Conservation (phyloP, 92 coral and sea anemone species). For the Epizoanthus scotinus region DNA sequence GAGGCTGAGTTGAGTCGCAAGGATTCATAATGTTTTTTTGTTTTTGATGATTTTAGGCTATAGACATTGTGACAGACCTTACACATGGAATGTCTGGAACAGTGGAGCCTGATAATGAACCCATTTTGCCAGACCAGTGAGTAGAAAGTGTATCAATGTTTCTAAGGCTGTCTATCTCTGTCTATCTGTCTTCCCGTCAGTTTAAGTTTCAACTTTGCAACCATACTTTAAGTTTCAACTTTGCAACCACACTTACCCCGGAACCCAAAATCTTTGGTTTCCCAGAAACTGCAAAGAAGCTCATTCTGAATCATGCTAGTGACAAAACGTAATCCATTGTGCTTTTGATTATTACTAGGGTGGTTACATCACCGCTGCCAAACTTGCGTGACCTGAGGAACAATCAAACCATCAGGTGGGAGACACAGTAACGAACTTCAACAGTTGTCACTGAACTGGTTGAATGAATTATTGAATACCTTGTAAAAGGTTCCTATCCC, state of each 20-base stretch:
- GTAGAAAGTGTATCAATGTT: not conserved
- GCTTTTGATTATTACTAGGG: constrained; percentile 43
- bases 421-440: not conserved
- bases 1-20: not conserved
- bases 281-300: too few relatives aligned
- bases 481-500: too few relatives aligned
- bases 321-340: not conserved
- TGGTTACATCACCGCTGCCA: constrained; percentile 81
- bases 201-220: too few relatives aligned
- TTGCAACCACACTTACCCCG: too few relatives aligned
- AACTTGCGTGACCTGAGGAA: constrained; percentile 71
- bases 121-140: constrained; percentile 80
- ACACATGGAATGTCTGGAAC: constrained; percentile 92
- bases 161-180: not conserved
- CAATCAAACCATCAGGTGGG: constrained; percentile 84
- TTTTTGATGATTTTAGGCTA: constrained; percentile 54
- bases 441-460: not conserved
- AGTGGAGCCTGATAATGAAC: constrained; percentile 77
- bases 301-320: too few relatives aligned
- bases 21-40: not conserved
- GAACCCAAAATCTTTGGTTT: too few relatives aligned
- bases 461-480: too few relatives aligned
- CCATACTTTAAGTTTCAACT: too few relatives aligned
- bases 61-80: constrained; percentile 82
- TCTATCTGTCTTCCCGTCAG: not conserved